phyloP scores from a whole-genome alignment of 2,797 vertebrate species.

The Protosalanx chinensis region DNA sequence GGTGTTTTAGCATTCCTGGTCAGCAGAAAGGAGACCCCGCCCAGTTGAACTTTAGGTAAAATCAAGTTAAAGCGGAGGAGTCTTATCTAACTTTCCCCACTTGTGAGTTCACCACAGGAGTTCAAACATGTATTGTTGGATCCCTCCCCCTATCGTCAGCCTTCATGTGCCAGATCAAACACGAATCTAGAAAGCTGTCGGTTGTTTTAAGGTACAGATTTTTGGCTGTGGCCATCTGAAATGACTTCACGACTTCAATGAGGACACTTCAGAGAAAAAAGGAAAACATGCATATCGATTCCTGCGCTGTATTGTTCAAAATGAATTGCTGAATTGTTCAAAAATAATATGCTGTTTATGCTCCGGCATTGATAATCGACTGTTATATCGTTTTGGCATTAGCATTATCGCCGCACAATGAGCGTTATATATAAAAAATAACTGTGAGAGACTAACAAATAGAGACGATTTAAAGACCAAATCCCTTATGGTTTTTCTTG shows the following conservation, averaged over 20 bases:
- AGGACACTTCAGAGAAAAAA: neutral
- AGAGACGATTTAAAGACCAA: neutral
- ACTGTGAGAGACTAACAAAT: constrained; percentile 17
- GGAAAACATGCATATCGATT: neutral
- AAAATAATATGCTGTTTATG: neutral
- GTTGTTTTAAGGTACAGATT: too few relatives aligned
- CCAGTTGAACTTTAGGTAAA: too few relatives aligned
- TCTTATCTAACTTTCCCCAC: too few relatives aligned
- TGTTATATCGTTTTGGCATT: too few relatives aligned
- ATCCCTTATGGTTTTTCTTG: constrained; percentile 26
- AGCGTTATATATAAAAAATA: constrained; percentile 7
- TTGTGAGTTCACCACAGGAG: neutral
- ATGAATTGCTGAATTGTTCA: neutral
- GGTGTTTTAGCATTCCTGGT: too few relatives aligned
- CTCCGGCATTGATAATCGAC: neutral
- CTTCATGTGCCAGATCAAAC: too few relatives aligned
- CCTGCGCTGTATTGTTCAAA: neutral
- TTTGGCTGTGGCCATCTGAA: too few relatives aligned
- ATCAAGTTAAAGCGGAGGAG: too few relatives aligned
- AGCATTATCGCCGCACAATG: neutral
- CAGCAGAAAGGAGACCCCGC: too few relatives aligned
- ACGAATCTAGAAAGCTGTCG: too few relatives aligned
- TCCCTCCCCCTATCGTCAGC: too few relatives aligned
- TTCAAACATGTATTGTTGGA: neutral
- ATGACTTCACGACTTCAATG: neutral